phyloP scores from a whole-genome alignment of 2,888 invertebrate genomes.

The Arctia plantaginis region DNA sequence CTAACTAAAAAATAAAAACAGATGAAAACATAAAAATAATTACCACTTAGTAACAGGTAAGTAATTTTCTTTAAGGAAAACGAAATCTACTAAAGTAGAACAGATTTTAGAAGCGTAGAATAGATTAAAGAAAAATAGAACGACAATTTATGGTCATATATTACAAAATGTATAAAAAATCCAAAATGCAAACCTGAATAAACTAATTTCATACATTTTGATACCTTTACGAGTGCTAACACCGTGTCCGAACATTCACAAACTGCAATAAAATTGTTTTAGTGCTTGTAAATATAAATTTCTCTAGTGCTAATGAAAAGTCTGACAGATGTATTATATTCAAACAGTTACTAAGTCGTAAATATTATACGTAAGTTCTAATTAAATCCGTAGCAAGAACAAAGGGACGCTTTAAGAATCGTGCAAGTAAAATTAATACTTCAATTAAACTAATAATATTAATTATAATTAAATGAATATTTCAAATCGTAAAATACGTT shows the following conservation, averaged over 20 bases:
- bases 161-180: background rate
- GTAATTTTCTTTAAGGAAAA: too few relatives aligned
- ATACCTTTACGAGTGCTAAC: background rate
- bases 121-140: background rate
- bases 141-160: background rate
- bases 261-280: background rate
- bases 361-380: slow-evolving; percentile 8
- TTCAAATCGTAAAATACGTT: background rate
- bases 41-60: too few relatives aligned
- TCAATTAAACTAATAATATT: slow-evolving; percentile 6
- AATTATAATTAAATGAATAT: background rate
- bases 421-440: slow-evolving; percentile 7
- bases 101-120: background rate
- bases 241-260: background rate
- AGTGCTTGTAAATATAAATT: background rate
- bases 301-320: background rate
- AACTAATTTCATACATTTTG: background rate
- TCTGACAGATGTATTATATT: slow-evolving; percentile 2
- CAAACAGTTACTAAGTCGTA: slow-evolving; percentile 2
- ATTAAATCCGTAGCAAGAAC: slow-evolving; percentile 6
- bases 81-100: too few relatives aligned
- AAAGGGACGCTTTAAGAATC: background rate
- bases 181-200: background rate
- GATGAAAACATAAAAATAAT: too few relatives aligned
- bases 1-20: too few relatives aligned